Evolutionary conservation across 2,888 invertebrate genomes (phyloP), one percentile per base, ranked within the genome.

Genomic region (Agrotis exclamationis): DNA sequence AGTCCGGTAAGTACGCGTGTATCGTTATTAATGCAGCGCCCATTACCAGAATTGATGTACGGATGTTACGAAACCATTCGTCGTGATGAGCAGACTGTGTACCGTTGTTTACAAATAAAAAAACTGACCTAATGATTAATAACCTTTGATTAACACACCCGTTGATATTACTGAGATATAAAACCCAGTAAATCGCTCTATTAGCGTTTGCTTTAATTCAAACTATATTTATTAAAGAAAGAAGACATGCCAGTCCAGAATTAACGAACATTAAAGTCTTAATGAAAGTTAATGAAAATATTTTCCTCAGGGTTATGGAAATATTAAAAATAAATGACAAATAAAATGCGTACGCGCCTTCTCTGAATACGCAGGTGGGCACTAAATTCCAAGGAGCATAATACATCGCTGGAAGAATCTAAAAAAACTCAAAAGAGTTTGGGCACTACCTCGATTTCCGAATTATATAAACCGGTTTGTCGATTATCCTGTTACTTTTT

Each of bases 401-500:
- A 39, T 39, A 62, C 64, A 47, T 77, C 63, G 60, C 63, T 63
- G 63, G 57, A 67, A 60, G 69, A 74, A 70, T 70, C 75, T 69
- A 77, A 79, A 85, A 74, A 82, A 78, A 51, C 50, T 60, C 51
- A 60, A 56, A 83, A 80, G 80, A 76, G 77, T 84, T 86, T 82
- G 77, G 78, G 75, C 75, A 66, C 78, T 79, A 79, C 80, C 85
- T 86, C 84, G 85, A 88, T 93, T 91, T 91, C 88, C 90, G 89
- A 93, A 94, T 92, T 89, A 87, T 88, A 75, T 74, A 70, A 84
- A 94, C 95, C 91, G 92, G 94, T 95, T 92, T 82, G 66, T 77
- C 84, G 83, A 84, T 90, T 88, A 91, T 91, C 92, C 93, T 92
- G 94, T 94, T 94, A 93, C 87, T 92, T 95, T 84, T 94, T 95